These are phyloP conservation scores for Psophia crepitans DNA, from an alignment of 2,113 vertebrate species.

Conservation along the genomic window DNA sequence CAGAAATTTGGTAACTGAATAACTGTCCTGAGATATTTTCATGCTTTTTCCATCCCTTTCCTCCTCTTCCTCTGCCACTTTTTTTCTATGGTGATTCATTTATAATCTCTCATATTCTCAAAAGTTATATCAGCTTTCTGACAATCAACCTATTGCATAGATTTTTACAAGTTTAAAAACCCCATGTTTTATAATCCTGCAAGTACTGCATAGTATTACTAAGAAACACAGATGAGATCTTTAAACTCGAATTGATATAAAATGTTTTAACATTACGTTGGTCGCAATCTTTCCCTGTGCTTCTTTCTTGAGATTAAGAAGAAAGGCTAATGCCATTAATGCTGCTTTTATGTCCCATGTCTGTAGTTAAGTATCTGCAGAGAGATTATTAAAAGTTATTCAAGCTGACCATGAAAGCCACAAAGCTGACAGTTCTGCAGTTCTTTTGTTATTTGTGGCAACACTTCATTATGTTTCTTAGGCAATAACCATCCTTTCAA, in stretches of 20 bases:
- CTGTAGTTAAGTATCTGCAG: neutral
- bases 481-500: conserved; percentile 8
- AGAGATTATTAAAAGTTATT: conserved; percentile 19
- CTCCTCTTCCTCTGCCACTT: neutral
- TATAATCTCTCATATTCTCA: neutral
- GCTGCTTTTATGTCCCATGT: neutral
- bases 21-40: neutral
- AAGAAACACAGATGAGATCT: neutral
- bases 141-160: neutral
- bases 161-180: neutral
- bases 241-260: neutral
- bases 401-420: neutral
- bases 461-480: neutral
- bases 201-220: neutral
- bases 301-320: neutral
- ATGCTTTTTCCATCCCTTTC: neutral
- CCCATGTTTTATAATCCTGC: neutral
- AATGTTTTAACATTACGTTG: neutral
- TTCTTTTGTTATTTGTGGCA: neutral
- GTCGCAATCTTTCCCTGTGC: neutral
- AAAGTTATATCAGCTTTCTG: neutral
- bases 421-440: neutral
- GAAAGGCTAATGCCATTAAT: neutral
- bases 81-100: neutral
- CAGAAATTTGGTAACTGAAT: neutral